Conservation (phyloP, 2,113 vertebrate species). For the Prochilodus magdalenae region DNA sequence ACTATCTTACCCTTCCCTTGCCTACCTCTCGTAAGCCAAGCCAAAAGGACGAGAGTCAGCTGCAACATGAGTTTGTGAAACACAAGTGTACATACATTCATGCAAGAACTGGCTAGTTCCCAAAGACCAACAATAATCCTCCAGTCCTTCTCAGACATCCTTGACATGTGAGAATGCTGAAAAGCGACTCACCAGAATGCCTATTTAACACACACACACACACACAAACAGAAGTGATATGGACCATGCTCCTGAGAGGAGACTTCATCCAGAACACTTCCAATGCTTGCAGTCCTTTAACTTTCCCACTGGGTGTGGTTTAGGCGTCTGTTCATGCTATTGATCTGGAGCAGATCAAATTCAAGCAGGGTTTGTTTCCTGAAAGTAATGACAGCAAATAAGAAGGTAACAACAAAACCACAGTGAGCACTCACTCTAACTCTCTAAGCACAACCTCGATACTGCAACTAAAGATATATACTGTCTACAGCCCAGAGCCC, state of each 20-base stretch:
- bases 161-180: slow-evolving; percentile 18
- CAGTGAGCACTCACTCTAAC: not conserved
- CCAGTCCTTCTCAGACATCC: slow-evolving; percentile 35
- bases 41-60: not conserved
- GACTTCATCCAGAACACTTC: slow-evolving; percentile 17
- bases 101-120: slow-evolving; percentile 22
- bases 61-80: slow-evolving; percentile 26
- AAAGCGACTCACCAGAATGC: slow-evolving; percentile 3
- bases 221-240: slow-evolving; percentile 38
- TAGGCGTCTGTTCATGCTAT: slow-evolving; percentile 6
- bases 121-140: slow-evolving; percentile 42
- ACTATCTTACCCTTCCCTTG: too few species aligned
- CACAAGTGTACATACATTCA: slow-evolving; percentile 28
- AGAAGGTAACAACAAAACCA: not conserved
- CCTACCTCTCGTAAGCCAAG: not conserved
- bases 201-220: slow-evolving; percentile 38
- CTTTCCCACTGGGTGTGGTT: slow-evolving; percentile 36
- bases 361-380: slow-evolving; percentile 26
- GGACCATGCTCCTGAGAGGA: slow-evolving; percentile 44
- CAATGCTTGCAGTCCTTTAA: slow-evolving; percentile 5
- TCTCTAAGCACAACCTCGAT: not conserved
- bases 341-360: slow-evolving; percentile 45
- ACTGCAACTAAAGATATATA: too few species aligned
- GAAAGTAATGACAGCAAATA: not conserved
- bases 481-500: too few species aligned